These are phyloP conservation scores for Trachelus stipa DNA, from an alignment of 2,888 invertebrate genomes.

Conservation along the genomic window DNA sequence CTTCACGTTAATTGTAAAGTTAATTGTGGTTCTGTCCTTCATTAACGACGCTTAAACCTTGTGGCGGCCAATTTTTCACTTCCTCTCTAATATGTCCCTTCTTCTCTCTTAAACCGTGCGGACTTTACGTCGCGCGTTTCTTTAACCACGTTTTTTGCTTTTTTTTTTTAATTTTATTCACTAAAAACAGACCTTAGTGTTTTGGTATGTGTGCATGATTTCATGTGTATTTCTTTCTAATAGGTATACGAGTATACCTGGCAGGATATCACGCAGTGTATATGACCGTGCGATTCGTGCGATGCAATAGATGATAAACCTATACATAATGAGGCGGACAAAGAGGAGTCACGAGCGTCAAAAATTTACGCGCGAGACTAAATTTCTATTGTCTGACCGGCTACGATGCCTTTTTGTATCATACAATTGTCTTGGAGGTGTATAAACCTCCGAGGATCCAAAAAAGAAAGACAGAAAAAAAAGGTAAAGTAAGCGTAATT, in stretches of 20 bases:
- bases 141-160: neutral
- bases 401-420: neutral
- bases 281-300: neutral
- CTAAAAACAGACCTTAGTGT: neutral
- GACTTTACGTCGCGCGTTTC: neutral
- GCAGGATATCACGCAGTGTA: neutral
- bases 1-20: neutral
- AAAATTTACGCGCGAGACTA: neutral
- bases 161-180: neutral
- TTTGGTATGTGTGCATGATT: neutral
- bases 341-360: neutral
- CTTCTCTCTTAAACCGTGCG: neutral
- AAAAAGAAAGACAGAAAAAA: conserved; percentile 15
- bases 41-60: conserved; percentile 26
- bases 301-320: neutral
- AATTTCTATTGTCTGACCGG: neutral
- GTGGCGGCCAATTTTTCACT: conserved; percentile 44
- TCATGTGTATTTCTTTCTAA: neutral
- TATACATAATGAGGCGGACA: neutral
- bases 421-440: neutral
- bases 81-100: neutral
- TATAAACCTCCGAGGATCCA: neutral
- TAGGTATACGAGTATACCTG: neutral
- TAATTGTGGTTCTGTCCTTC: conserved; percentile 1
- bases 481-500: conserved; percentile 54